Evolutionary conservation across 1,140 invertebrate species (phyloP).

Genomic region (Drosophila tsacasi): DNA sequence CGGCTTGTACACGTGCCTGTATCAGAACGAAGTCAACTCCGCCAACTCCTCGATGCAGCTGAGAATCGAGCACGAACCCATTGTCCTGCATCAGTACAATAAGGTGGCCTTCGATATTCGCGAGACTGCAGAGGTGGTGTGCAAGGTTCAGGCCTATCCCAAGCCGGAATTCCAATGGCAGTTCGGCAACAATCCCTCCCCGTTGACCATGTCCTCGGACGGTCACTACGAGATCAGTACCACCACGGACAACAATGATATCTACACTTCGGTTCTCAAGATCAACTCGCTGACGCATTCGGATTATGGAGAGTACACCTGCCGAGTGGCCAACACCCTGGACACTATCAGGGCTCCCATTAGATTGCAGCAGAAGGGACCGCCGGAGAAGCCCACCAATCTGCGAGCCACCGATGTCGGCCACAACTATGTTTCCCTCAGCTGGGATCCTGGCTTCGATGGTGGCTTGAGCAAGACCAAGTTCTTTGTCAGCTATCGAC

Average conservation of each 20-base stretch:
- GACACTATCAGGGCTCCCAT: constrained; percentile 92
- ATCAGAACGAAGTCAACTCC: constrained; percentile 95
- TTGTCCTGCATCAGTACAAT: constrained; percentile 93
- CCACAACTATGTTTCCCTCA: constrained; percentile 91
- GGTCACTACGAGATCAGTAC: constrained; percentile 94
- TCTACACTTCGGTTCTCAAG: constrained; percentile 92
- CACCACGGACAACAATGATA: constrained; percentile 92
- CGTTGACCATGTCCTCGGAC: constrained; percentile 91
- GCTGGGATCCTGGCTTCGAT: constrained; percentile 95
- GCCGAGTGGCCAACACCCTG: constrained; percentile 91
- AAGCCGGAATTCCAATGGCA: constrained; percentile 97
- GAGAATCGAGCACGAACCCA: constrained; percentile 95
- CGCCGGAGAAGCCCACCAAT: constrained; percentile 92
- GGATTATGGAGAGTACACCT: constrained; percentile 96
- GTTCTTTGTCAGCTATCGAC: constrained; percentile 92
- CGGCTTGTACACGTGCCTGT: constrained; percentile 94
- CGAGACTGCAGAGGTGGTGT: constrained; percentile 94
- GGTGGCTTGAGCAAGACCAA: constrained; percentile 94
- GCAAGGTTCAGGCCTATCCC: constrained; percentile 95
- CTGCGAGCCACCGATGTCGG: constrained; percentile 90
- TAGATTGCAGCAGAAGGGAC: constrained; percentile 92
- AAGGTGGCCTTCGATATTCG: constrained; percentile 95
- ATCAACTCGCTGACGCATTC: constrained; percentile 91
- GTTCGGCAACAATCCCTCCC: constrained; percentile 90
- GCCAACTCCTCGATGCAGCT: constrained; percentile 95